Percentiles rank a stretch among this genome's conserved stretches.
Conservation (phyloP, 2,888 invertebrate species). For the Andrena bucephala region DNA sequence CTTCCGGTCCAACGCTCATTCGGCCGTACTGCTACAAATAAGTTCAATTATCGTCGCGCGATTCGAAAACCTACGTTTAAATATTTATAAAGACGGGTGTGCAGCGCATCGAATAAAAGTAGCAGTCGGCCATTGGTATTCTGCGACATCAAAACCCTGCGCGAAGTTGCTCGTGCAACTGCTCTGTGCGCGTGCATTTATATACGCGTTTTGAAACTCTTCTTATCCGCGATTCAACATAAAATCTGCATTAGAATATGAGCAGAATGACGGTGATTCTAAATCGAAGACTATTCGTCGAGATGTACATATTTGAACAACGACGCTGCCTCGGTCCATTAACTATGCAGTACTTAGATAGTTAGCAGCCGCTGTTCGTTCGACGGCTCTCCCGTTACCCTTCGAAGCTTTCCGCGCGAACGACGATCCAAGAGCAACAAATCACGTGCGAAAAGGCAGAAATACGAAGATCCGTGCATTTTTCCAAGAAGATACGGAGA, state of each 20-base stretch:
- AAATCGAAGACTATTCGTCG: not conserved
- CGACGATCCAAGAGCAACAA: conserved; percentile 15
- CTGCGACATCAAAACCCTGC: conserved; percentile 19
- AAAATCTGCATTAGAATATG: too few relatives aligned
- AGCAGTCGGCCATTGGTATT: conserved; percentile 61
- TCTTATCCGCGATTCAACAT: not conserved
- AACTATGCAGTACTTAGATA: not conserved
- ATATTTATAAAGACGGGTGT: not conserved
- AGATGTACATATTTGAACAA: not conserved
- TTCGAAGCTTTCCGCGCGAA: not conserved
- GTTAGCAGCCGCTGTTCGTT: not conserved
- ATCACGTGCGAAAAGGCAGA: not conserved
- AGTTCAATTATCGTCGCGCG: too few relatives aligned
- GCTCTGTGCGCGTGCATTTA: too few relatives aligned
- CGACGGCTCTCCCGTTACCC: not conserved
- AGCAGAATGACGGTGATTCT: not conserved
- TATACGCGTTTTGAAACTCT: conserved; percentile 2
- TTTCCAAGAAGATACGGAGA: conserved; percentile 35
- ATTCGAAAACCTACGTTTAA: too few relatives aligned
- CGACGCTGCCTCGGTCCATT: not conserved
- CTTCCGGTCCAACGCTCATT: too few relatives aligned
- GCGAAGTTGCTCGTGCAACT: conserved; percentile 21
- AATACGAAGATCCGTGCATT: conserved; percentile 24
- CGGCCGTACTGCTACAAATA: not conserved
- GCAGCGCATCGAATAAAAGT: conserved; percentile 3